These are phyloP conservation scores for Anthoscopus minutus DNA, from an alignment of 2,113 vertebrate species.

Conservation along the genomic window DNA sequence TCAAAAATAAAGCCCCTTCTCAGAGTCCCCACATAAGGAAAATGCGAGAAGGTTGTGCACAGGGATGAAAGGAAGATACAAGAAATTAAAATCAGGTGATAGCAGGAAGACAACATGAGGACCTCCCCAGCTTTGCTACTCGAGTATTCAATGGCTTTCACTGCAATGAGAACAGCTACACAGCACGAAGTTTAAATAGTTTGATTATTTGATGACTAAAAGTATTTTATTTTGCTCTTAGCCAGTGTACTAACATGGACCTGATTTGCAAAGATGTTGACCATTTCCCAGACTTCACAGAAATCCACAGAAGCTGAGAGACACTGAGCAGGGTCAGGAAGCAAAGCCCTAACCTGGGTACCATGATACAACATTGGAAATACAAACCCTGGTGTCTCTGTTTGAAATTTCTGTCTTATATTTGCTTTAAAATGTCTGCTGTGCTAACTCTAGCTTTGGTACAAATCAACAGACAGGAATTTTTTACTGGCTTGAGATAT, in stretches of 20 bases:
- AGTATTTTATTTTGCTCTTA: background rate
- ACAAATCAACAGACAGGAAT: background rate
- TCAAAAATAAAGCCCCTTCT: background rate
- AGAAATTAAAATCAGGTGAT: background rate
- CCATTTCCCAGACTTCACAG: background rate
- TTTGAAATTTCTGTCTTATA: background rate
- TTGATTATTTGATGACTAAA: background rate
- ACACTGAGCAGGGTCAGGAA: background rate
- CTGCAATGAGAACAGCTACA: background rate
- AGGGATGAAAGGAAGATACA: background rate
- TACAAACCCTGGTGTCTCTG: background rate
- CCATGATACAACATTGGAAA: background rate
- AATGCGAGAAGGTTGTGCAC: background rate
- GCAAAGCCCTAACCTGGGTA: background rate
- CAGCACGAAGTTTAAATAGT: background rate
- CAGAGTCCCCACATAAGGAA: background rate
- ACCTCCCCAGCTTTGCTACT: background rate
- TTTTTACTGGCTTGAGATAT: background rate
- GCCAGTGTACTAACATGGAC: background rate
- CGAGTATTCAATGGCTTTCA: background rate
- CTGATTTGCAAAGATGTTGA: background rate
- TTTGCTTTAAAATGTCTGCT: background rate
- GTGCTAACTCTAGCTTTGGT: background rate
- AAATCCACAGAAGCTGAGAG: background rate
- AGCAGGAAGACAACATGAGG: background rate